Base-by-base conservation (phyloP, 2,888 invertebrate species). In the Agonopterix heracliana region DNA sequence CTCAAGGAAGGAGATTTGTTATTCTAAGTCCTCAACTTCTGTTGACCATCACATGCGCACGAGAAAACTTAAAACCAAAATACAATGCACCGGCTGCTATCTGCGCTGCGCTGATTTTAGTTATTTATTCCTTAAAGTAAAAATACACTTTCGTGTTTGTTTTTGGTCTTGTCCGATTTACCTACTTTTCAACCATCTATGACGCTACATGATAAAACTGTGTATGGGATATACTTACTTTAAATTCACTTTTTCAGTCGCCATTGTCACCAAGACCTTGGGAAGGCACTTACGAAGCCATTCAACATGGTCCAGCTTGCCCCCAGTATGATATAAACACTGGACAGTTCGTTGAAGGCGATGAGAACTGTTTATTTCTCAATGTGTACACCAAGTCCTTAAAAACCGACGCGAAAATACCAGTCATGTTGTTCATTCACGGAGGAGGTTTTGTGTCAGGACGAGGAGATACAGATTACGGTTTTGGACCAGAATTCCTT, bases 351-450 rank as follows among this genome's bases (percentile, higher is more conserved):
- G 14, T 62, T 4, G 62, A 66, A 17, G 77, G 76, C 17, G 63
- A 58, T n/a, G 79, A 80, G 54, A 64, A 78, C 50, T 79, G 80
- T 40, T 56, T 79, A n/a, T 78, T 68, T 49, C 59, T 78, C 1
- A 79, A 79, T 52, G 65, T 79, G 0, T 79, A 78, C 48, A 68
- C 75, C 0, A 69, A 60, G 48, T 61, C 66, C 0, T 47, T 72
- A 9, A 14, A 56, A 4, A 36, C 51, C 0, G 45, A 54, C n/a
- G 51, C 63, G 10, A 68, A 68, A 50, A 52, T 69, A 13, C 79
- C 82, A 0, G 84, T 83, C 0, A 74, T 84, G 68, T 69, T 83
- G 0, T 83, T 66, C 54, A 69, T 83, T 35, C 82, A 83, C 43
- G 81, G 80, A 9, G 83, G 83, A 7, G 71, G 63, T 2, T 81